A percentile compares a stretch with the other conserved stretches of the same genome.
Evolutionary conservation across 2,888 invertebrate species (phyloP).

Genomic region (Chrysodeixis includens): DNA sequence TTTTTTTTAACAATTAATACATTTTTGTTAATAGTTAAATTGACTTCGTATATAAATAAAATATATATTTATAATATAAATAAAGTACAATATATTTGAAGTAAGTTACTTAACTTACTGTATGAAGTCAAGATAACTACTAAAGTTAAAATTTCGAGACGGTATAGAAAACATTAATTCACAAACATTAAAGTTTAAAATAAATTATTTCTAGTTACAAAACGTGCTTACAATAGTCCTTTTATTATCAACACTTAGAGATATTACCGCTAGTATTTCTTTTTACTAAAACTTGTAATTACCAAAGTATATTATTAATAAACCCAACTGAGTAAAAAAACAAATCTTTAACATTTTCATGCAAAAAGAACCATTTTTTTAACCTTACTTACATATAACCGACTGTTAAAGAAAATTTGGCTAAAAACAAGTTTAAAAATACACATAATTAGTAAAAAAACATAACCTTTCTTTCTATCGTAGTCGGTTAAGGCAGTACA

Average conservation of each 20-base stretch:
- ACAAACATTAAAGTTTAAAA: slow-evolving; percentile 44
- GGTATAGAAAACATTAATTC: slow-evolving; percentile 39
- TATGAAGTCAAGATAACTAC: slow-evolving; percentile 29
- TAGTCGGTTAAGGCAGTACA: background rate
- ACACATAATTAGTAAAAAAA: too few species aligned
- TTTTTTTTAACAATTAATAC: slow-evolving; percentile 42
- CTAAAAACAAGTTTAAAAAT: too few species aligned
- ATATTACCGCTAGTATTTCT: slow-evolving; percentile 20
- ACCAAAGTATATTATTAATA: too few species aligned
- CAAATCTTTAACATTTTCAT: too few species aligned
- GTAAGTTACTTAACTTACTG: background rate
- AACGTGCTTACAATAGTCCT: slow-evolving; percentile 44
- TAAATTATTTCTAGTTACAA: slow-evolving; percentile 38
- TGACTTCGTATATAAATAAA: slow-evolving; percentile 10
- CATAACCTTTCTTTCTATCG: too few species aligned
- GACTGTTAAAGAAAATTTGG: too few species aligned
- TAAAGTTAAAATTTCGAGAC: slow-evolving; percentile 25
- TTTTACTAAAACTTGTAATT: background rate
- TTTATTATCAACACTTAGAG: slow-evolving; percentile 48
- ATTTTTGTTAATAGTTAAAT: slow-evolving; percentile 31
- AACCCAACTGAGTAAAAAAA: too few species aligned
- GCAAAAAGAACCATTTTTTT: too few species aligned
- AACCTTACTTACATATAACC: too few species aligned
- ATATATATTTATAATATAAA: background rate
- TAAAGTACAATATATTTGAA: background rate